Evolutionary conservation across 1,140 invertebrate genomes (phyloP), one percentile per base, ranked within the genome.

Genomic region (Atopsyche davidsoni): DNA sequence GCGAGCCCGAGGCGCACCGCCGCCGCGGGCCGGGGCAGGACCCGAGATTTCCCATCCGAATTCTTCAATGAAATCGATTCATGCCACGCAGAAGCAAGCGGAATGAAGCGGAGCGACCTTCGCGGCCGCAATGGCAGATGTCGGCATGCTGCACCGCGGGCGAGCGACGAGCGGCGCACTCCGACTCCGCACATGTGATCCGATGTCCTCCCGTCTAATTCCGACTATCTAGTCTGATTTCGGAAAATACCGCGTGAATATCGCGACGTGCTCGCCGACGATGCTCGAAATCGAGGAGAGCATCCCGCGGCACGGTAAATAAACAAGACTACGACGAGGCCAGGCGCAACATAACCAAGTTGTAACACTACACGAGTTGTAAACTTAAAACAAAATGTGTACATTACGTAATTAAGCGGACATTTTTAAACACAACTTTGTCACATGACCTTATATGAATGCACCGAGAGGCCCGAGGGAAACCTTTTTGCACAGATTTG

Each of bases 401-500:
- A 51, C 53, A 55, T 55, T 55, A 55, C 53, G 53, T 55, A 55
- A 55, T 43, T 34, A 36, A 50, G 53, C 53, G 42, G 47, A 55
- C 46, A 55, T 55, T 55, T 55, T 55, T 55, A 55, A 55, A 55
- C 53, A 55, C 45, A 51, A 53, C 46, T 31, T 35, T 53, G 36
- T 51, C 47, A 50, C 47, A 50, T 50, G 47, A 50, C 47, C 47
- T 50, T 50, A 50, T 50, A 50, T 35, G 47, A 50, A 35, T 50
- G 38, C 39, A 46, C 36, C n/a, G 18, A 16, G 24, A 25, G 25
- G 39, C 36, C 24, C 35, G 24, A 17, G 34, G 14, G 14, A 38
- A n/a, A 50, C 23, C 16, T 18, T 2, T 22, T 14, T 21, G 17
- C 44, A 21, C 25, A 13, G 32, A 17, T 25, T 16, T 10, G 36